Conservation (phyloP, 1,140 invertebrate species). For the Cryptotermes secundus region DNA sequence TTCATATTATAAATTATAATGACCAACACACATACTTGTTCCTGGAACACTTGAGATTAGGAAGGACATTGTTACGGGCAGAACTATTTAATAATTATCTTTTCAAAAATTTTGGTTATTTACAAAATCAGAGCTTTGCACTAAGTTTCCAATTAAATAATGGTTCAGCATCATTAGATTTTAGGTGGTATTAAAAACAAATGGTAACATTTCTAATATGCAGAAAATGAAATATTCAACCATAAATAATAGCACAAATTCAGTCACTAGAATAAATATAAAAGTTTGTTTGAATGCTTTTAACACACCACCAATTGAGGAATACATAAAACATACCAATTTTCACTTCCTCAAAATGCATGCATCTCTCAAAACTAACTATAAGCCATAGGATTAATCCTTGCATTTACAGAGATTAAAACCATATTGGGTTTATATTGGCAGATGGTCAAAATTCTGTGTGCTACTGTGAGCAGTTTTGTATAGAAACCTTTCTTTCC, state of each 20-base stretch:
- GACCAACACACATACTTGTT: neutral
- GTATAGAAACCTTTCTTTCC: neutral
- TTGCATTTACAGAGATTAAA: neutral
- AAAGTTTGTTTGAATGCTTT: neutral
- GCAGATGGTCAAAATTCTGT: neutral
- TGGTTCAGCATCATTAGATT: neutral
- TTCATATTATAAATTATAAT: conserved; percentile 20
- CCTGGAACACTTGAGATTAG: neutral
- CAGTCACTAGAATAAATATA: neutral
- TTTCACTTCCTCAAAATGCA: neutral
- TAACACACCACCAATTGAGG: neutral
- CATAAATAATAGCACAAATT: conserved; percentile 3
- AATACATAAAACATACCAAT: neutral
- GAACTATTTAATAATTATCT: neutral
- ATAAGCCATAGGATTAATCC: neutral
- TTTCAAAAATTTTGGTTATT: neutral
- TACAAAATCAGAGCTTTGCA: neutral
- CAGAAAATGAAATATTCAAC: neutral
- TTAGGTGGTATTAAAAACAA: neutral
- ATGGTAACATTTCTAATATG: neutral
- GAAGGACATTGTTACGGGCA: neutral
- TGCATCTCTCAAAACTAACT: neutral
- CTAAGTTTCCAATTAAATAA: neutral
- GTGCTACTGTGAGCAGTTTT: neutral
- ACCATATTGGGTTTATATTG: neutral